A percentile compares a stretch with the other conserved stretches of the same genome.
Conservation (phyloP, 2,888 invertebrate genomes). For the Sphecodes monilicornis region DNA sequence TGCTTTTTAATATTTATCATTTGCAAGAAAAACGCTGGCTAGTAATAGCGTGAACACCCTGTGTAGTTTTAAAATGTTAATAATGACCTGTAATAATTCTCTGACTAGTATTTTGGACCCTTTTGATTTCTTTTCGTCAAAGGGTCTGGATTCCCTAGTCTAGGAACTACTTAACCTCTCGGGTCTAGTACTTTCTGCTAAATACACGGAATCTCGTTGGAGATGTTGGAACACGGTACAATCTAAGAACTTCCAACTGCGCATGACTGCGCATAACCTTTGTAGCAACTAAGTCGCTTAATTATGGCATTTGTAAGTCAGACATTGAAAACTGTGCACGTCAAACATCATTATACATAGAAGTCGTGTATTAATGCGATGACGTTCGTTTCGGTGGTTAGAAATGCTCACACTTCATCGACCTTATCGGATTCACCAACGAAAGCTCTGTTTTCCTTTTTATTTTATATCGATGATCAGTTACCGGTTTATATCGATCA, state of each 20-base stretch:
- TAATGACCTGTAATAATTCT: not conserved
- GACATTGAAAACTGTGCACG: not conserved
- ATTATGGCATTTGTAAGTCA: not conserved
- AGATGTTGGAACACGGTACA: not conserved
- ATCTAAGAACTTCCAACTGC: not conserved
- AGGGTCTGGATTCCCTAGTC: not conserved
- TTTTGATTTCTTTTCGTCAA: not conserved
- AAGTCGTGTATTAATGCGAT: not conserved
- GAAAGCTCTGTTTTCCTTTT: not conserved
- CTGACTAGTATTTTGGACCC: not conserved
- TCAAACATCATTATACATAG: not conserved
- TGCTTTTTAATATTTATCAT: too few species aligned
- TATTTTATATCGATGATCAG: not conserved
- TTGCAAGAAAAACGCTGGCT: too few species aligned
- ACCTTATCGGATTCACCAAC: constrained; percentile 40
- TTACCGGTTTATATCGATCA: too few species aligned
- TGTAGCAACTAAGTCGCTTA: not conserved
- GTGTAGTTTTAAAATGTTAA: too few species aligned
- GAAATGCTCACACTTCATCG: constrained; percentile 44
- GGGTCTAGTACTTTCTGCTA: not conserved
- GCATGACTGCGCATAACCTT: too few species aligned
- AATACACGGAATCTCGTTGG: not conserved
- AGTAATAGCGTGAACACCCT: too few species aligned
- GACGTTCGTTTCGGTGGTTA: not conserved
- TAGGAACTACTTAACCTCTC: too few species aligned